Conservation (phyloP, 2,797 vertebrate species). For the Gambelia wislizenii region DNA sequence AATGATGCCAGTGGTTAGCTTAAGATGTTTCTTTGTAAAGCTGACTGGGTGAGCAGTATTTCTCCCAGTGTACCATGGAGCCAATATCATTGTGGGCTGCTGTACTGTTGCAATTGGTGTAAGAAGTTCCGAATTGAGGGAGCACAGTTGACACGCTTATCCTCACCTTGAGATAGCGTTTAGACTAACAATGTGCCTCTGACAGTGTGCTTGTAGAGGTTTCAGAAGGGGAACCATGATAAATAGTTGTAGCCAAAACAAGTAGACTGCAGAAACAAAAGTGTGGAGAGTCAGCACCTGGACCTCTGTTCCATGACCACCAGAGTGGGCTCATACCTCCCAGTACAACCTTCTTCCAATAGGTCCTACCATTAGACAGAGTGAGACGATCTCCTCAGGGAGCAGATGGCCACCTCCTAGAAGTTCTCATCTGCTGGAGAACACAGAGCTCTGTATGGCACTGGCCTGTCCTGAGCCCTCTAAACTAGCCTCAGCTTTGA, state of each 20-base stretch:
- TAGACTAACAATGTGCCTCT: neutral
- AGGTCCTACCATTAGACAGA: too few relatives aligned
- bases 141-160: neutral
- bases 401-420: too few relatives aligned
- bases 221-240: neutral
- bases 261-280: neutral
- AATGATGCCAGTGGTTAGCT: constrained; percentile 15
- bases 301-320: neutral
- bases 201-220: neutral
- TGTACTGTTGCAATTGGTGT: neutral
- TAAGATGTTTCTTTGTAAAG: constrained; percentile 48
- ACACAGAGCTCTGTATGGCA: too few relatives aligned
- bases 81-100: neutral
- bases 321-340: neutral
- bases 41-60: constrained; percentile 19
- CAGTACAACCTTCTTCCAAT: neutral
- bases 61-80: neutral
- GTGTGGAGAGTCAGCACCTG: neutral
- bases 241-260: neutral
- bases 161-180: neutral
- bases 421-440: too few relatives aligned
- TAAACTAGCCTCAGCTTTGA: too few relatives aligned
- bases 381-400: too few relatives aligned
- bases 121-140: neutral
- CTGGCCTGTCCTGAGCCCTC: too few relatives aligned